Evolutionary conservation across 2,113 vertebrate genomes (phyloP).

Genomic region (Theristicus caerulescens): DNA sequence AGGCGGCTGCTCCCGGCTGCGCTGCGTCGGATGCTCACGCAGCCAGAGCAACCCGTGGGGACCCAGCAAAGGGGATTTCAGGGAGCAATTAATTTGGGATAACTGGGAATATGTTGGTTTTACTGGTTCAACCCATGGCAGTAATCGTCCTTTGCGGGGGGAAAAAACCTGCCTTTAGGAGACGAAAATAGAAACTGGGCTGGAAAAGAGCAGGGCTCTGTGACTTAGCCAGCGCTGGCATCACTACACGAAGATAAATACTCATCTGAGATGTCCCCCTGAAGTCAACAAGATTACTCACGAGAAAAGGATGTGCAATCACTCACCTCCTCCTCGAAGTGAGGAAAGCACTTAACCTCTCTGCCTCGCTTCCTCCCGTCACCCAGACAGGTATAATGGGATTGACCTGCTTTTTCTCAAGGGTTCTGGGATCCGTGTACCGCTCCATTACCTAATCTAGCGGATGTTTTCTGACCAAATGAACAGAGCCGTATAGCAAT

Average conservation of each 20-base stretch:
- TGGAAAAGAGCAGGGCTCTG: background rate
- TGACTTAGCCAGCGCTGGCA: background rate
- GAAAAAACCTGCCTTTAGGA: background rate
- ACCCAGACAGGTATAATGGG: slow-evolving; percentile 41
- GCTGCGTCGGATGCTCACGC: accelerated
- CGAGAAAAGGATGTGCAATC: background rate
- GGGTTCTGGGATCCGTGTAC: background rate
- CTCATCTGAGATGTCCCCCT: background rate
- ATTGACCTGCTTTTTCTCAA: slow-evolving; percentile 26
- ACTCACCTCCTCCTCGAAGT: background rate
- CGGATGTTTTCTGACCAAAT: background rate
- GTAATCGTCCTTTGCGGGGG: background rate
- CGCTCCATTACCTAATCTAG: background rate
- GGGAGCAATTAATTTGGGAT: background rate
- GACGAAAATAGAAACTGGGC: background rate
- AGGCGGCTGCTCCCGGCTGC: background rate
- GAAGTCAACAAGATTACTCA: background rate
- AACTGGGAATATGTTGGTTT: background rate
- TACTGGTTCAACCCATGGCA: background rate
- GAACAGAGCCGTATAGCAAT: background rate
- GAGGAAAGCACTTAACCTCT: slow-evolving; percentile 50
- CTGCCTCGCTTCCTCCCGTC: background rate
- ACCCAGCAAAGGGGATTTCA: background rate
- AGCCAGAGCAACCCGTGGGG: background rate
- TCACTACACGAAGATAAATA: background rate